Conservation (phyloP, 1,140 invertebrate species). For the Bursaphelenchus mucronatus region DNA sequence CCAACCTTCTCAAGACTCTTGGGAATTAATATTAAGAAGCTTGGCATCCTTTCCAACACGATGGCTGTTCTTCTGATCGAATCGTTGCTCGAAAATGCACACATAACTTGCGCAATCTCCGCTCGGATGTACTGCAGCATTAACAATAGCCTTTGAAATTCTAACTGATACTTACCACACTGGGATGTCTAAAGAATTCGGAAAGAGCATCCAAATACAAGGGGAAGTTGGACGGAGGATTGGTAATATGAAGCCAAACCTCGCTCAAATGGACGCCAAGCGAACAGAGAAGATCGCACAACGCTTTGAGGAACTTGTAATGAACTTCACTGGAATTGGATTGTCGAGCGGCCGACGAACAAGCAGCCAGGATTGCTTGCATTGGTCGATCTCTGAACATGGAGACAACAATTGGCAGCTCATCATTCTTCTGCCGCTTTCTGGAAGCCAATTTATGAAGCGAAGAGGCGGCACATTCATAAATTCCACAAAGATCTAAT, state of each 20-base stretch:
- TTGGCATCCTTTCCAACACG: conserved; percentile 25
- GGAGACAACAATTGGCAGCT: conserved; percentile 46
- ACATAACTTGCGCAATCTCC: conserved; percentile 45
- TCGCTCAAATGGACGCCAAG: conserved; percentile 47
- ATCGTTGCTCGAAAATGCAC: conserved; percentile 39
- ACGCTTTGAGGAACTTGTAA: conserved; percentile 51
- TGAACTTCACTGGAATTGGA: conserved; percentile 37
- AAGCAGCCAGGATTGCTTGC: conserved; percentile 40
- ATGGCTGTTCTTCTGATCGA: conserved; percentile 32
- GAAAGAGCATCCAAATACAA: conserved; percentile 48
- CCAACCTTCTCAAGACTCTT: conserved; percentile 48
- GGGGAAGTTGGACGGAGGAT: conserved; percentile 47
- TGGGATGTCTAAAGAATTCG: conserved; percentile 51
- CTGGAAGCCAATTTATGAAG: conserved; percentile 44
- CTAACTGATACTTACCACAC: conserved; percentile 35
- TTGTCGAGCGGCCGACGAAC: conserved; percentile 31
- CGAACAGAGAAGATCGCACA: conserved; percentile 46
- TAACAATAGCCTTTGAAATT: conserved; percentile 19
- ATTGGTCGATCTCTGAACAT: conserved; percentile 47
- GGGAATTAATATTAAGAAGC: conserved; percentile 32
- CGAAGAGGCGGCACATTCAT: conserved; percentile 45
- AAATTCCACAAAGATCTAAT: conserved; percentile 30
- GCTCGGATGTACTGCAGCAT: conserved; percentile 44
- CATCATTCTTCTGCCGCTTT: conserved; percentile 43
- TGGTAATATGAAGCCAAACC: conserved; percentile 43